Conservation (phyloP, 2,797 vertebrate genomes). For the Etheostoma nigrum region DNA sequence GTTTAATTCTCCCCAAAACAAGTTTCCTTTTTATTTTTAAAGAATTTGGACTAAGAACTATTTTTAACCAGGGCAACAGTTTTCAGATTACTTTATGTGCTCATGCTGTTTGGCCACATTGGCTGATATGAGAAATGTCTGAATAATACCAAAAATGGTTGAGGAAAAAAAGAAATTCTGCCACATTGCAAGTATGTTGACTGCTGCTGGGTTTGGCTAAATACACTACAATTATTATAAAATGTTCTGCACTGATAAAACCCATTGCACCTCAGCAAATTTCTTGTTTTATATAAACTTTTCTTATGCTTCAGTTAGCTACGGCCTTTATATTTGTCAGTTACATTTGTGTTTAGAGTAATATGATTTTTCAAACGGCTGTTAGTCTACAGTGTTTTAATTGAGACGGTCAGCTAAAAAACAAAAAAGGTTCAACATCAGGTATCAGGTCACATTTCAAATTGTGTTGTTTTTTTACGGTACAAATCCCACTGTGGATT, state of each 20-base stretch:
- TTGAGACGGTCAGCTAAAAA: background rate
- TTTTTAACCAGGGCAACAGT: no score
- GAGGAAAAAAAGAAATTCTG: background rate
- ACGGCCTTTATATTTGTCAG: background rate
- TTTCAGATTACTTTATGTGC: background rate
- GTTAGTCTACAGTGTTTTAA: background rate
- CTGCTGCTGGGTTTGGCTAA: background rate
- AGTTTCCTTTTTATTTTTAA: no score
- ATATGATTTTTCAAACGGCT: background rate
- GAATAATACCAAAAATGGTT: slow-evolving; percentile 2
- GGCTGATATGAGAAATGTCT: slow-evolving; percentile 8
- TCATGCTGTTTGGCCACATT: background rate
- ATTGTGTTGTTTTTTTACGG: background rate
- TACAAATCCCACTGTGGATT: background rate
- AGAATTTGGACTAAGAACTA: no score
- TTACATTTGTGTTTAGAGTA: background rate
- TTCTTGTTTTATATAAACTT: no score
- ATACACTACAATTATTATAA: slow-evolving; percentile 5
- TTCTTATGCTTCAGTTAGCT: background rate
- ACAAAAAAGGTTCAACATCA: no score
- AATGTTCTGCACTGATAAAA: background rate
- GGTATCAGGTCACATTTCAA: slow-evolving; percentile 1
- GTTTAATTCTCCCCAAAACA: no score
- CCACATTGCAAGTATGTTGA: background rate
- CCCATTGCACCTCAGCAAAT: background rate